Percentiles rank a stretch among this genome's conserved stretches.
These are phyloP conservation scores for Poecilia gillii DNA, from an alignment of 2,797 vertebrate species.

Conservation along the genomic window DNA sequence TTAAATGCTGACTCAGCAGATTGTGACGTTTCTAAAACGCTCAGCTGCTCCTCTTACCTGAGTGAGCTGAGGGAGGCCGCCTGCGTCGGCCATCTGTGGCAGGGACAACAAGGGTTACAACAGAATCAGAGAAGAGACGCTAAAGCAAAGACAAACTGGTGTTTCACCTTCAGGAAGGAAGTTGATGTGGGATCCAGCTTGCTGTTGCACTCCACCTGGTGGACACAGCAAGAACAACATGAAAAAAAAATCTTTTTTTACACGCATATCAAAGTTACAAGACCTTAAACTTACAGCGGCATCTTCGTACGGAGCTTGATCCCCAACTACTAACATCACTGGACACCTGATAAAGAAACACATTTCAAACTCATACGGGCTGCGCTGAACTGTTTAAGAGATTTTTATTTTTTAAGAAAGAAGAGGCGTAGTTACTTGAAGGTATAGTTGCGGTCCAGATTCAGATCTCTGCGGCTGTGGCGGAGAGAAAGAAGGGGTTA, in stretches of 20 bases:
- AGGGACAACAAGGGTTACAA: not conserved
- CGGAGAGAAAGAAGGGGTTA: not conserved
- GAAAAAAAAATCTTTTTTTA: not conserved
- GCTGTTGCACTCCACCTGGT: slow-evolving; percentile 93
- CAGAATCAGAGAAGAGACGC: fast-evolving
- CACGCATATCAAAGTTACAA: not conserved
- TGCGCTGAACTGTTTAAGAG: not conserved
- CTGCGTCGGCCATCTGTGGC: slow-evolving; percentile 92
- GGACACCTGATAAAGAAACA: slow-evolving; percentile 82
- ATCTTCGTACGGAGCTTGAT: slow-evolving; percentile 91
- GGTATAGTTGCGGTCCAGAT: slow-evolving; percentile 85
- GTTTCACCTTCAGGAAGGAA: slow-evolving; percentile 90
- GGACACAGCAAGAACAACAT: slow-evolving; percentile 39
- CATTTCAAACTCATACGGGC: not conserved
- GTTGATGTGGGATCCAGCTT: slow-evolving; percentile 93
- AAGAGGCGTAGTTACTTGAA: slow-evolving; percentile 84
- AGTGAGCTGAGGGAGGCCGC: slow-evolving; percentile 91
- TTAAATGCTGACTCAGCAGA: not conserved
- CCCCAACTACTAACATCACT: slow-evolving; percentile 93
- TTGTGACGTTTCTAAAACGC: not conserved
- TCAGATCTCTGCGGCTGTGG: slow-evolving; percentile 88
- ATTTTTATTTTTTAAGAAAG: not conserved
- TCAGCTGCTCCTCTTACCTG: slow-evolving; percentile 78
- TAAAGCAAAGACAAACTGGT: not conserved
- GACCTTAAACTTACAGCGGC: slow-evolving; percentile 83